Evolutionary conservation across 2,113 vertebrate genomes (phyloP).

Genomic region (Dendropsophus ebraccatus): DNA sequence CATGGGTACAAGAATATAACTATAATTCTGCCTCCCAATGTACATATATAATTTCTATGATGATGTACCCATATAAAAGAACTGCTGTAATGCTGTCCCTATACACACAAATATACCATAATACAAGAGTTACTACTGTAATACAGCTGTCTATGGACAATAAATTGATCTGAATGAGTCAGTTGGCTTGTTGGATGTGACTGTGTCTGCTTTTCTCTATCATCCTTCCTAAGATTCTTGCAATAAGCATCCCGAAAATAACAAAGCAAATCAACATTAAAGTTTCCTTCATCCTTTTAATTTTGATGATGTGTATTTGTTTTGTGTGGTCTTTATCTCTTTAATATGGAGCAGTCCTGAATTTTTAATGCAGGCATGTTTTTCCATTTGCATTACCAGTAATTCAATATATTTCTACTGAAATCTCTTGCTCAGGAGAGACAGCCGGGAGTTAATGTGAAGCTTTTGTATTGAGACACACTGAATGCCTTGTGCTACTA

Average conservation of each 20-base stretch:
- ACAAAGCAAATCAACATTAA: background rate
- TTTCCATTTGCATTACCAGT: background rate
- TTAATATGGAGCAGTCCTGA: slow-evolving; percentile 13
- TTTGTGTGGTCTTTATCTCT: background rate
- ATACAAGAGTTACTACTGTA: too few species aligned
- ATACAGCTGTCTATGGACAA: background rate
- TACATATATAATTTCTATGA: background rate
- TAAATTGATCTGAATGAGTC: background rate
- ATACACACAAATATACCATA: background rate
- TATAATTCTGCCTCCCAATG: background rate
- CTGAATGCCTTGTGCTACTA: slow-evolving; percentile 43
- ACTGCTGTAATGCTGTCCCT: background rate
- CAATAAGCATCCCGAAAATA: background rate
- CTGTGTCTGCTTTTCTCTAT: background rate
- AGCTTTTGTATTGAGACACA: slow-evolving; percentile 23
- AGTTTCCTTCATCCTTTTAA: background rate
- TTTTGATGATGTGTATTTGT: background rate
- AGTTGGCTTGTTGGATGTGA: background rate
- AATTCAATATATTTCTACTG: background rate
- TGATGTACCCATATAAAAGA: background rate
- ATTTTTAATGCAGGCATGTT: background rate
- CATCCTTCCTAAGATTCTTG: background rate
- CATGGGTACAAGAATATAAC: background rate
- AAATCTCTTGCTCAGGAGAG: background rate
- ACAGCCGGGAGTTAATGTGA: slow-evolving; percentile 19